A percentile compares a stretch with the other conserved stretches of the same genome.
Conservation (phyloP, 1,140 invertebrate species). For the Pachypeltis micranthus region DNA sequence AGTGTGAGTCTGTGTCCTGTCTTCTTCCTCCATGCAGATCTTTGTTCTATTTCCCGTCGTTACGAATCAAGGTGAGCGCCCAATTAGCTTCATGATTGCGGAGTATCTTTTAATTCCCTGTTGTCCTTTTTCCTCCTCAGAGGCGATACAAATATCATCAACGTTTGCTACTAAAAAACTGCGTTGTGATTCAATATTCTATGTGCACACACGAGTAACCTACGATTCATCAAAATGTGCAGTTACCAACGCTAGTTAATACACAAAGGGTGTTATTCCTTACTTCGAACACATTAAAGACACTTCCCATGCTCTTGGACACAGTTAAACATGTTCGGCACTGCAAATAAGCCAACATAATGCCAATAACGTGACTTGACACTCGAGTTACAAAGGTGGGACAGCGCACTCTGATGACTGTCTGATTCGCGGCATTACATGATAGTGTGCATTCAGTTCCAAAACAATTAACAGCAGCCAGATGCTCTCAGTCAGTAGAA, state of each 20-base stretch:
- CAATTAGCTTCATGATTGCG: background rate
- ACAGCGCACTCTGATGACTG: background rate
- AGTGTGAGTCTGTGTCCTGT: too few species aligned
- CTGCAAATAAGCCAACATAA: background rate
- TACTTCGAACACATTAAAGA: constrained; percentile 1
- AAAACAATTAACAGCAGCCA: background rate
- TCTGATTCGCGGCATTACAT: background rate
- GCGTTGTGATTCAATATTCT: background rate
- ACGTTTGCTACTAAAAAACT: background rate
- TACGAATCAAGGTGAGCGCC: too few species aligned
- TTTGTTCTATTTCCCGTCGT: too few species aligned
- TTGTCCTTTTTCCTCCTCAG: background rate
- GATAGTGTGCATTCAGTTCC: background rate
- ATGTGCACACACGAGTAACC: background rate
- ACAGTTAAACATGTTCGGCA: constrained; percentile 2
- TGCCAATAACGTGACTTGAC: background rate
- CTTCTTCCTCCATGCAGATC: too few species aligned
- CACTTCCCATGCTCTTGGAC: constrained; percentile 2
- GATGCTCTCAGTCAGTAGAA: background rate
- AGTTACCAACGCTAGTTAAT: too few species aligned
- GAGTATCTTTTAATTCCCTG: background rate
- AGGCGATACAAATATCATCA: background rate
- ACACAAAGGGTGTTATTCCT: too few species aligned
- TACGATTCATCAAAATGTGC: background rate
- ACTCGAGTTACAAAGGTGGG: background rate